phyloP scores from a whole-genome alignment of 2,797 vertebrate species.

The Tamandua tetradactyla region DNA sequence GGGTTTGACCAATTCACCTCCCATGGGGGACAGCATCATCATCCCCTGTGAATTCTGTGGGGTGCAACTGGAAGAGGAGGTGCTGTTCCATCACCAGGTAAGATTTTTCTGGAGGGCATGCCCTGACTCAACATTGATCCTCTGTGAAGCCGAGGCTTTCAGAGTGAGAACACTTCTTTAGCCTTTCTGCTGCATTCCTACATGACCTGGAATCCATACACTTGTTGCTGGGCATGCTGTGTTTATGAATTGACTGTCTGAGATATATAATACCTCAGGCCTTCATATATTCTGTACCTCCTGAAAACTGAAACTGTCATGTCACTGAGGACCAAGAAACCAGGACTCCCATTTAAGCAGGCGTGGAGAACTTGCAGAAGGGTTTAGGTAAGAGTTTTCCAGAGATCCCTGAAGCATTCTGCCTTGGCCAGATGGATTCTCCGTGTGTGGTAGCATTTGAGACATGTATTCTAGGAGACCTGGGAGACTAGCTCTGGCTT shows the following conservation, averaged over 20 bases:
- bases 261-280: background rate
- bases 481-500: background rate
- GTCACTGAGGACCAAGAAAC: background rate
- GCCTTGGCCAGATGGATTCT: background rate
- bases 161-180: background rate
- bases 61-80: slow-evolving; percentile 92
- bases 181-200: background rate
- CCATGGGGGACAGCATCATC: slow-evolving; percentile 87
- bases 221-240: background rate
- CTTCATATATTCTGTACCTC: background rate
- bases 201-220: background rate
- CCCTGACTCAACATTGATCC: background rate
- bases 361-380: background rate
- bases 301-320: background rate
- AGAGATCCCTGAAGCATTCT: background rate
- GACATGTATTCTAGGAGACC: background rate
- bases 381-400: background rate
- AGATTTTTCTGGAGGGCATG: background rate
- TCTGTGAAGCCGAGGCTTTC: background rate
- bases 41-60: slow-evolving; percentile 99
- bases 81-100: slow-evolving; percentile 97
- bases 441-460: background rate
- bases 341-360: background rate
- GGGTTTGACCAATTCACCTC: slow-evolving; percentile 84
- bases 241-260: background rate